Conservation (phyloP, 2,113 vertebrate genomes). For the Thalassoma bifasciatum region DNA sequence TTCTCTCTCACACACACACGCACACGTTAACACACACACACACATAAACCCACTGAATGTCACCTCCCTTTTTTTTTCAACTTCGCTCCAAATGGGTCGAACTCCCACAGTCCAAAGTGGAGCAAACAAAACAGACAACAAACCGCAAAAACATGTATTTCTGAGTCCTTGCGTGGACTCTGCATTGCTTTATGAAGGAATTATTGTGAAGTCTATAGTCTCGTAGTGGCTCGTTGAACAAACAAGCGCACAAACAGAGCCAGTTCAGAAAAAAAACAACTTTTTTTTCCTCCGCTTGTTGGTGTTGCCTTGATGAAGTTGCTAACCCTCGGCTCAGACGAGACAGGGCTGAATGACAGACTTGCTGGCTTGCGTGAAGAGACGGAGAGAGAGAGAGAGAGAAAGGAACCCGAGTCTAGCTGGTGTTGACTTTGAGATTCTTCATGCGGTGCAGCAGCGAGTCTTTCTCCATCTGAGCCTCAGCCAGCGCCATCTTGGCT, state of each 20-base stretch:
- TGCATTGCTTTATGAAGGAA: constrained; percentile 59
- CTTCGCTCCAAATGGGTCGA: neutral
- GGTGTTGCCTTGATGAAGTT: constrained; percentile 7
- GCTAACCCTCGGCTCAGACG: constrained; percentile 3
- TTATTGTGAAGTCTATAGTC: constrained; percentile 42
- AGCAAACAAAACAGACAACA: constrained; percentile 43
- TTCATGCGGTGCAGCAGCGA: constrained; percentile 90
- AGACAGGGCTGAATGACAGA: neutral
- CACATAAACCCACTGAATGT: constrained; percentile 2
- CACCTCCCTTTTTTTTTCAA: neutral
- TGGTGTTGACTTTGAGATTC: constrained; percentile 83
- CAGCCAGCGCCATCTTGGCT: constrained; percentile 94
- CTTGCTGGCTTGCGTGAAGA: constrained; percentile 16
- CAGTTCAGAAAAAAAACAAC: neutral
- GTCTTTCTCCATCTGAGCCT: constrained; percentile 95
- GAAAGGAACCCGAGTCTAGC: constrained; percentile 55
- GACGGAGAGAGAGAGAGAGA: neutral
- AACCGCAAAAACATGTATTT: constrained; percentile 39
- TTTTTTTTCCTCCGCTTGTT: constrained; percentile 12
- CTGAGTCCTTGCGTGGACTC: constrained; percentile 24
- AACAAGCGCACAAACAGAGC: constrained; percentile 15
- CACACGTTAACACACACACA: constrained; percentile 5
- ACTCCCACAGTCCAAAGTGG: constrained; percentile 18
- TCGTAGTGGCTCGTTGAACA: constrained; percentile 17
- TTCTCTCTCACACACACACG: neutral